These are phyloP conservation scores for Ornithorhynchus anatinus DNA, from an alignment of 2,113 vertebrate genomes.

Conservation along the genomic window DNA sequence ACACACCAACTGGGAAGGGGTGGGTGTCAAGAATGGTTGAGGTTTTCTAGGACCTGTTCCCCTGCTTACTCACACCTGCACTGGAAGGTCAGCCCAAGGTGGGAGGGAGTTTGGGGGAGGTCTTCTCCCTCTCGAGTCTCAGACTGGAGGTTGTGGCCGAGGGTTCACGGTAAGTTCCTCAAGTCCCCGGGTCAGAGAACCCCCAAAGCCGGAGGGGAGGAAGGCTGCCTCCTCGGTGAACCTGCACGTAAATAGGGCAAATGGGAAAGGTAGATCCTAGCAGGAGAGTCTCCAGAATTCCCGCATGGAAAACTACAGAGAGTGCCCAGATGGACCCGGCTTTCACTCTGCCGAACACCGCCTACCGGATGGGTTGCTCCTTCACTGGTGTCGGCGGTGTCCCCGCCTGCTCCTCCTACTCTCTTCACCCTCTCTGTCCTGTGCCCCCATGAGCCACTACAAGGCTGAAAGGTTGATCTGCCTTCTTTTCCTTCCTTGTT, in stretches of 20 bases:
- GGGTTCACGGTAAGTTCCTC: constrained; percentile 43
- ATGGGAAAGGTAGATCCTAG: constrained; percentile 5
- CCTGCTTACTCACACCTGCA: constrained; percentile 54
- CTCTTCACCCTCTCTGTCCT: constrained; percentile 61
- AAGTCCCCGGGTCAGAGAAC: constrained; percentile 10
- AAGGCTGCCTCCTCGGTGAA: constrained; percentile 12
- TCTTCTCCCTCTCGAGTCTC: constrained; percentile 34
- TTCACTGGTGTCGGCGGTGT: constrained; percentile 33
- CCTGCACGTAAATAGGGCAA: constrained; percentile 24
- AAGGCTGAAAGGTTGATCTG: constrained; percentile 67
- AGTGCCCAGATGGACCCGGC: too few species aligned
- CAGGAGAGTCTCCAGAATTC: too few species aligned
- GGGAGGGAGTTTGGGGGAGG: constrained; percentile 23
- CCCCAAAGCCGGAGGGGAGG: background rate
- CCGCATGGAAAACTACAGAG: too few species aligned
- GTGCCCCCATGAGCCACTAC: constrained; percentile 63
- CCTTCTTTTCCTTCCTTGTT: constrained; percentile 71
- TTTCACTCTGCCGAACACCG: constrained; percentile 33
- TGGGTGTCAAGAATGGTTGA: background rate
- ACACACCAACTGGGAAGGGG: too few species aligned
- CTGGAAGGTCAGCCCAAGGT: constrained; percentile 38
- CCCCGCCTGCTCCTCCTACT: constrained; percentile 48
- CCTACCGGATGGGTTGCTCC: constrained; percentile 40
- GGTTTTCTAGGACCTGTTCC: constrained; percentile 14
- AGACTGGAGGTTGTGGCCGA: constrained; percentile 22